Conservation (phyloP, 2,888 invertebrate genomes). For the Drosophila robusta region DNA sequence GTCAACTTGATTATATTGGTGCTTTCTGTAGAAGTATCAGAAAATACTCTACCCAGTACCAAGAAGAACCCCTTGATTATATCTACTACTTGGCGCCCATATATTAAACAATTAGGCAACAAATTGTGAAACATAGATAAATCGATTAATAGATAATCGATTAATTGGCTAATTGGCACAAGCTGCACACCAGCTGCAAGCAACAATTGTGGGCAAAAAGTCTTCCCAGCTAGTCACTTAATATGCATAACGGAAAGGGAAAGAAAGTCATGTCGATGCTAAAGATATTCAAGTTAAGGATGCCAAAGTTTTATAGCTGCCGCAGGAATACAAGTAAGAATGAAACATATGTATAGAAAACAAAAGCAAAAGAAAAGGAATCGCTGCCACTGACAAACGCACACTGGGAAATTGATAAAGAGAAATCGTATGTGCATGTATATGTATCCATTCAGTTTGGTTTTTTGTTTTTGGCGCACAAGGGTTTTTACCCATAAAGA, state of each 20-base stretch:
- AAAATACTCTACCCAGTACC: too few species aligned
- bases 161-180: slow-evolving; percentile 24
- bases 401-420: slow-evolving; percentile 41
- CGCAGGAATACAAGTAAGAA: slow-evolving; percentile 20
- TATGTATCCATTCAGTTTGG: slow-evolving; percentile 26
- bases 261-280: neutral
- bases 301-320: slow-evolving; percentile 53
- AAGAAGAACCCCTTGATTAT: too few species aligned
- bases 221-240: slow-evolving; percentile 36
- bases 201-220: slow-evolving; percentile 23
- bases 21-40: too few species aligned
- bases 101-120: neutral
- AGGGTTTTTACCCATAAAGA: slow-evolving; percentile 16
- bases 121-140: slow-evolving; percentile 10
- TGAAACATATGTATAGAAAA: neutral
- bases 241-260: slow-evolving; percentile 19
- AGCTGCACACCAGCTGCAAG: slow-evolving; percentile 4
- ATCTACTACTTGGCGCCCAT: too few species aligned
- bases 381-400: neutral
- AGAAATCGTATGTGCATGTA: slow-evolving; percentile 47
- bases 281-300: slow-evolving; percentile 38
- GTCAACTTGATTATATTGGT: too few species aligned
- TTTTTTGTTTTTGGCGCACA: slow-evolving; percentile 1
- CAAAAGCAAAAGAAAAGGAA: slow-evolving; percentile 2
- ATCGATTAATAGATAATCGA: slow-evolving; percentile 18